These are phyloP conservation scores for Catostylus mosaicus DNA, from an alignment of 30 jellyfish, hydroid and myxozoan genomes.

Conservation along the genomic window DNA sequence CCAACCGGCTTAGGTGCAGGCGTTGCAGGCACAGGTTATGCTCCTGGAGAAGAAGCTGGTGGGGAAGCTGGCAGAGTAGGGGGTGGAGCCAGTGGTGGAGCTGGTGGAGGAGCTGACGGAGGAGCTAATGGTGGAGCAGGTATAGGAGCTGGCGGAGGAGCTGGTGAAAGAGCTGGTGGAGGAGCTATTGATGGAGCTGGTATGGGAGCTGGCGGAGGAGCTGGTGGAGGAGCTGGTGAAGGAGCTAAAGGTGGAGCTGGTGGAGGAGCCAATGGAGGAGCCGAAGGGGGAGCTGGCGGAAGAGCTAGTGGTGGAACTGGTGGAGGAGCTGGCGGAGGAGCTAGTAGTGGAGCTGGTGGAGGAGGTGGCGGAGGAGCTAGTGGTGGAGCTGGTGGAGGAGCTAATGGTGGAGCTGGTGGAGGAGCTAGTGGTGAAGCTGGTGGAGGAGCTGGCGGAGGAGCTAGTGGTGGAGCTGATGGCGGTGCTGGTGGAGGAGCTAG, in stretches of 20 bases:
- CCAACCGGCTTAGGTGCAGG: slow-evolving; percentile 10
- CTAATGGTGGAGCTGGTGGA: too few species aligned
- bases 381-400: too few species aligned
- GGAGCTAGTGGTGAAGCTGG: slow-evolving; percentile 22
- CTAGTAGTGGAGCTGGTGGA: slow-evolving; percentile 45
- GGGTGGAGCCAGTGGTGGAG: slow-evolving; percentile 40
- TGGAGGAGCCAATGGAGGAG: slow-evolving; percentile 23
- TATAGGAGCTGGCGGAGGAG: slow-evolving; percentile 34
- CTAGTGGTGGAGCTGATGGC: too few species aligned
- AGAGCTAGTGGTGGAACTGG: slow-evolving; percentile 50
- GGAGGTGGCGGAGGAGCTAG: too few species aligned
- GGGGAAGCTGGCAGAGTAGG: slow-evolving; percentile 45
- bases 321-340: slow-evolving; percentile 18
- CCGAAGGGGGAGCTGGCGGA: slow-evolving; percentile 18
- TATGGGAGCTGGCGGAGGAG: slow-evolving; percentile 11
- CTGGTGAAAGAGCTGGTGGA: too few species aligned
- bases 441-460: too few species aligned
- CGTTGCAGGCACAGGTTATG: neutral
- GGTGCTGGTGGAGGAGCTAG: slow-evolving; percentile 38
- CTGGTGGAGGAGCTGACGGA: slow-evolving; percentile 51
- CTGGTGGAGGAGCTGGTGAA: slow-evolving; percentile 25
- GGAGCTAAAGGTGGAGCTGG: slow-evolving; percentile 32
- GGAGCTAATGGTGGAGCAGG: slow-evolving; percentile 41
- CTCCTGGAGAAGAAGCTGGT: neutral
- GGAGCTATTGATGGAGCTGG: slow-evolving; percentile 40